Evolutionary conservation across 1,140 invertebrate species (phyloP).

Genomic region (Protaetia brevitarsis): DNA sequence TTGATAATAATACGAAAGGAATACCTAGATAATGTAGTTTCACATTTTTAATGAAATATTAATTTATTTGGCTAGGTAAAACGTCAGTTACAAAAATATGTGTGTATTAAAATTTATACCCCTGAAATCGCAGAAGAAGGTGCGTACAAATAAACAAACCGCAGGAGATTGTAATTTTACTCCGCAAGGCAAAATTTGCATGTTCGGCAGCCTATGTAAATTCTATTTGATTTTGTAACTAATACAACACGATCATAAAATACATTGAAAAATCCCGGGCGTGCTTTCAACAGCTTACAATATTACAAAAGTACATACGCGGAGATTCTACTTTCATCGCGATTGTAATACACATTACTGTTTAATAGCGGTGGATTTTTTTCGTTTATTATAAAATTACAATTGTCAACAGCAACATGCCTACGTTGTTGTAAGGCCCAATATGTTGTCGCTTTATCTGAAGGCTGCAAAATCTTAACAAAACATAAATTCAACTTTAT

Average conservation of each 20-base stretch:
- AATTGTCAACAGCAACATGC: slow-evolving; percentile 1
- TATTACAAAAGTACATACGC: not conserved
- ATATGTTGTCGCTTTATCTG: not conserved
- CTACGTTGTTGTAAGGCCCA: not conserved
- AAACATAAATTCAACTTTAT: slow-evolving; percentile 24
- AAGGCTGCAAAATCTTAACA: slow-evolving; percentile 19
- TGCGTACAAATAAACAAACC: too few relatives aligned
- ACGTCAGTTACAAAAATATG: too few relatives aligned
- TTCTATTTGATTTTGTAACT: too few relatives aligned
- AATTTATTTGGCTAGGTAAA: too few relatives aligned
- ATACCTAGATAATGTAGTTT: too few relatives aligned
- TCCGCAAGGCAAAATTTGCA: too few relatives aligned
- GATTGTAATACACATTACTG: slow-evolving; percentile 11
- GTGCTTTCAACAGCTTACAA: not conserved
- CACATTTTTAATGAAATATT: too few relatives aligned
- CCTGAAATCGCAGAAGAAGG: too few relatives aligned
- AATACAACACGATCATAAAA: slow-evolving; percentile 10
- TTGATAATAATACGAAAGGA: too few relatives aligned
- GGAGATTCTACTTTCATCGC: not conserved
- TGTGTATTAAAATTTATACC: too few relatives aligned
- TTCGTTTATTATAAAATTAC: not conserved
- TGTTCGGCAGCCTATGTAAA: too few relatives aligned
- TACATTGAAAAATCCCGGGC: not conserved
- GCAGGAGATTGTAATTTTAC: too few relatives aligned
- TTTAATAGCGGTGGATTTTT: not conserved